A percentile compares a stretch with the other conserved stretches of the same genome.
These are phyloP conservation scores for Tetramorium parvispinum DNA, from an alignment of 1,140 invertebrate genomes.

Conservation along the genomic window DNA sequence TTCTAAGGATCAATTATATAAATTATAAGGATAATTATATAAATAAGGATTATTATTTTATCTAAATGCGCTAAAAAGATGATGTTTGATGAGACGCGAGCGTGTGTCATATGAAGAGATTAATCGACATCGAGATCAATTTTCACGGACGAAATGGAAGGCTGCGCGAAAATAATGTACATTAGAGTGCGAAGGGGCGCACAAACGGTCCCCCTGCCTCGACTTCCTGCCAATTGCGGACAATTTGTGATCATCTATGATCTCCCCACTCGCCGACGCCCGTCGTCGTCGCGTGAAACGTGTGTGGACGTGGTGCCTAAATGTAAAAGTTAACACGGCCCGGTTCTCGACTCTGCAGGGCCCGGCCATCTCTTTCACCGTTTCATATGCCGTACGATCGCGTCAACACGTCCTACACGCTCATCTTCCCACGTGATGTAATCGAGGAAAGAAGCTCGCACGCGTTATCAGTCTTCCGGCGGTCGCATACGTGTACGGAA, in stretches of 20 bases:
- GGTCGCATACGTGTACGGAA: not conserved
- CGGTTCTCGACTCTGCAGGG: constrained; percentile 50
- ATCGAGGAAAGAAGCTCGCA: constrained; percentile 59
- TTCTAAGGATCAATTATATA: no score
- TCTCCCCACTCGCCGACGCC: constrained; percentile 75
- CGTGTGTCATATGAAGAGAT: not conserved
- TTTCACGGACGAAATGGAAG: constrained; percentile 69
- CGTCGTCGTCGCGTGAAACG: constrained; percentile 23
- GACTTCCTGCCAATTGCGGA: constrained; percentile 85
- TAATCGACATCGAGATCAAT: constrained; percentile 71
- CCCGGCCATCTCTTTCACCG: constrained; percentile 37
- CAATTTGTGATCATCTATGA: constrained; percentile 86
- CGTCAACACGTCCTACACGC: constrained; percentile 74
- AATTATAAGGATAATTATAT: no score
- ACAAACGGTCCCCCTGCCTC: constrained; percentile 78
- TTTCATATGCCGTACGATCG: constrained; percentile 61
- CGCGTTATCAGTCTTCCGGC: constrained; percentile 32
- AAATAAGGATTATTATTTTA: not conserved
- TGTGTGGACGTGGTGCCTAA: constrained; percentile 72
- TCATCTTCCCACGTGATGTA: constrained; percentile 77
- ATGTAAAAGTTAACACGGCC: constrained; percentile 78
- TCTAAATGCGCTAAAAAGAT: not conserved
- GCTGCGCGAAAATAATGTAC: constrained; percentile 76
- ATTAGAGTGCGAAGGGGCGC: constrained; percentile 79
- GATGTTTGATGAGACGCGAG: not conserved